These are phyloP conservation scores for Drosophila vallismaia DNA, from an alignment of 2,888 invertebrate genomes.

Conservation along the genomic window DNA sequence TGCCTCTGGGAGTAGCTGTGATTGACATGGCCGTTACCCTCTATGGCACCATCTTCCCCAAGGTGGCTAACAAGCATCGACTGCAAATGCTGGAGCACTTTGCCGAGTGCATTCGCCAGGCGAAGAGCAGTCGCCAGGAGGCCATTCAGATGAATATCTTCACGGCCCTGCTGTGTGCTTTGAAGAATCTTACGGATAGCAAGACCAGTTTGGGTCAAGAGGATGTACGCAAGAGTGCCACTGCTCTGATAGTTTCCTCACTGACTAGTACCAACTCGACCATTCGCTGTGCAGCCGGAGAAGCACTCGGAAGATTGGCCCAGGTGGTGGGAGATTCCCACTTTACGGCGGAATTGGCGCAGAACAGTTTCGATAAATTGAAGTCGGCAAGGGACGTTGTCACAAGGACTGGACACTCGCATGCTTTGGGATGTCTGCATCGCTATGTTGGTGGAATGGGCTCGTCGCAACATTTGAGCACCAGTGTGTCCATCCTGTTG, in stretches of 20 bases:
- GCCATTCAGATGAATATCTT: slow-evolving; percentile 98
- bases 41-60: slow-evolving; percentile 97
- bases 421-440: slow-evolving; percentile 98
- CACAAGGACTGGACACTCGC: slow-evolving; percentile 92
- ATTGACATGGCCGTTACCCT: slow-evolving; percentile 96
- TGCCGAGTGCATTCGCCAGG: slow-evolving; percentile 95
- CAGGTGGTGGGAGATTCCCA: slow-evolving; percentile 94
- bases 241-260: slow-evolving; percentile 91
- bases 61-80: slow-evolving; percentile 97
- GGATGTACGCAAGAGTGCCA: slow-evolving; percentile 93
- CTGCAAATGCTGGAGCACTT: slow-evolving; percentile 99
- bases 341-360: slow-evolving; percentile 95
- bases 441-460: slow-evolving; percentile 98
- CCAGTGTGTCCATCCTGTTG: slow-evolving; percentile 96
- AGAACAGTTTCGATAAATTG: slow-evolving; percentile 94
- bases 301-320: slow-evolving; percentile 96
- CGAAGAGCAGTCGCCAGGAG: slow-evolving; percentile 96
- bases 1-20: slow-evolving; percentile 97
- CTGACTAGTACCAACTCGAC: slow-evolving; percentile 90
- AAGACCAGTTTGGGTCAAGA: slow-evolving; percentile 95
- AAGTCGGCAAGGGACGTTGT: slow-evolving; percentile 94
- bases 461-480: slow-evolving; percentile 96
- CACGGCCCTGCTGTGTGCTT: slow-evolving; percentile 94
- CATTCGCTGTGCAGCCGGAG: slow-evolving; percentile 96
- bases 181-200: slow-evolving; percentile 94